Evolutionary conservation across 2,888 invertebrate genomes (phyloP).

Genomic region (Crocallis elinguaria): DNA sequence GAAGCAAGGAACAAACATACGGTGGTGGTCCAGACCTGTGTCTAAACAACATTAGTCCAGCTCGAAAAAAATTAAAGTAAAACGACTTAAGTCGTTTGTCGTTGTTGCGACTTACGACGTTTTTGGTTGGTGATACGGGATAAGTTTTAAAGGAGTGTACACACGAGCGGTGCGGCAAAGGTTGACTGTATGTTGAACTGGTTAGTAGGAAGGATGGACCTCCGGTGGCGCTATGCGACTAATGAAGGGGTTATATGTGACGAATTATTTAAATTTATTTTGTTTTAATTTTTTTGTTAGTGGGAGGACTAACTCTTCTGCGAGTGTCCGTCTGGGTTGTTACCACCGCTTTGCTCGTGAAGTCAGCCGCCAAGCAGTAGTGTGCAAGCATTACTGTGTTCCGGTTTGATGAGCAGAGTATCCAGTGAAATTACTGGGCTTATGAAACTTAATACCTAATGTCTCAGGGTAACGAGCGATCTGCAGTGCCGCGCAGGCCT

Average conservation of each 20-base stretch:
- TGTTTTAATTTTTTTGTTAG: not conserved
- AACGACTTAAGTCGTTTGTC: conserved; percentile 45
- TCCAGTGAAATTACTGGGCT: too few relatives aligned
- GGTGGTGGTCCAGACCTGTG: conserved; percentile 73
- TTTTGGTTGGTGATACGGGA: conserved; percentile 37
- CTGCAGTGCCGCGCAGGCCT: too few relatives aligned
- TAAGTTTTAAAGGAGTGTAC: conserved; percentile 66
- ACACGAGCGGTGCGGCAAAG: conserved; percentile 69
- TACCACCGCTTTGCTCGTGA: too few relatives aligned
- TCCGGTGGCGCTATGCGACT: conserved; percentile 72
- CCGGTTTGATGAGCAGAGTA: too few relatives aligned
- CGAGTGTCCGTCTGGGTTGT: too few relatives aligned
- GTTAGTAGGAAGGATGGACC: conserved; percentile 72
- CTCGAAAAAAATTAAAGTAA: conserved; percentile 40
- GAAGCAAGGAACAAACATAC: conserved; percentile 70
- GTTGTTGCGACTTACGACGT: conserved; percentile 42
- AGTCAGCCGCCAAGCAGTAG: too few relatives aligned
- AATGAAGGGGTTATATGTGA: not conserved
- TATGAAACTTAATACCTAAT: too few relatives aligned
- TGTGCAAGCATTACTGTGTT: too few relatives aligned
- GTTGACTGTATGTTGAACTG: conserved; percentile 67
- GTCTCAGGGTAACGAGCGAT: too few relatives aligned
- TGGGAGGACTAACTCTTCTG: too few relatives aligned
- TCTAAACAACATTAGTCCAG: conserved; percentile 72
- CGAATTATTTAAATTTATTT: not conserved